phyloP scores from a whole-genome alignment of 2,888 invertebrate genomes.

The Acheta domesticus region DNA sequence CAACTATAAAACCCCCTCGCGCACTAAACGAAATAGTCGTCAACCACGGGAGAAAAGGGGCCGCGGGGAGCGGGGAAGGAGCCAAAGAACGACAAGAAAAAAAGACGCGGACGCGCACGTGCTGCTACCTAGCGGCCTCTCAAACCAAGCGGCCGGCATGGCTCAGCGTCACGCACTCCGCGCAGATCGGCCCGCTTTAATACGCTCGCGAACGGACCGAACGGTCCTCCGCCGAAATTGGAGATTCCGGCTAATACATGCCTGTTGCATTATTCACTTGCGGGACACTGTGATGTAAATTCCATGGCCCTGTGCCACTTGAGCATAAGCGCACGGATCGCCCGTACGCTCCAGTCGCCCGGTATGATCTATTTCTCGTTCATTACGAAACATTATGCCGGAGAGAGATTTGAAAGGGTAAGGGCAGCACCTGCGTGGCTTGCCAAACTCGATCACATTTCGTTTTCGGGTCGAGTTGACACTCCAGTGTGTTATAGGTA shows the following conservation, averaged over 20 bases:
- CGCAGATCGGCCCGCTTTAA: too few relatives aligned
- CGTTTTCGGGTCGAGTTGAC: too few relatives aligned
- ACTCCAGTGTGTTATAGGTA: too few relatives aligned
- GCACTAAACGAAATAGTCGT: slow-evolving; percentile 9
- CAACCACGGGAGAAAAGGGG: neutral
- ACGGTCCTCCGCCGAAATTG: neutral
- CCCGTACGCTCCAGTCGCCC: neutral
- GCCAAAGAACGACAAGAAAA: too few relatives aligned
- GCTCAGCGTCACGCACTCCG: too few relatives aligned
- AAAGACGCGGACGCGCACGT: too few relatives aligned
- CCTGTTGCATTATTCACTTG: neutral
- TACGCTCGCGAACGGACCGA: too few relatives aligned
- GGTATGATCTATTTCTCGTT: neutral
- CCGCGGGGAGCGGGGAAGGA: too few relatives aligned
- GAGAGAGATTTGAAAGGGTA: neutral
- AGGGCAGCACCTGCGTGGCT: too few relatives aligned
- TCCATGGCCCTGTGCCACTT: neutral
- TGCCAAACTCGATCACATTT: too few relatives aligned
- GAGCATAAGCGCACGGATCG: neutral
- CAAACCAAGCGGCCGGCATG: too few relatives aligned
- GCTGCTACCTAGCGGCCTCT: too few relatives aligned
- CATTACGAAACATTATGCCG: neutral
- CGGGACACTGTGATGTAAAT: neutral
- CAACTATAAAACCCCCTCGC: neutral
- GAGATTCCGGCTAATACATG: neutral